These are phyloP conservation scores for Drosophila mauritiana DNA, from an alignment of 1,140 invertebrate genomes.

Conservation along the genomic window DNA sequence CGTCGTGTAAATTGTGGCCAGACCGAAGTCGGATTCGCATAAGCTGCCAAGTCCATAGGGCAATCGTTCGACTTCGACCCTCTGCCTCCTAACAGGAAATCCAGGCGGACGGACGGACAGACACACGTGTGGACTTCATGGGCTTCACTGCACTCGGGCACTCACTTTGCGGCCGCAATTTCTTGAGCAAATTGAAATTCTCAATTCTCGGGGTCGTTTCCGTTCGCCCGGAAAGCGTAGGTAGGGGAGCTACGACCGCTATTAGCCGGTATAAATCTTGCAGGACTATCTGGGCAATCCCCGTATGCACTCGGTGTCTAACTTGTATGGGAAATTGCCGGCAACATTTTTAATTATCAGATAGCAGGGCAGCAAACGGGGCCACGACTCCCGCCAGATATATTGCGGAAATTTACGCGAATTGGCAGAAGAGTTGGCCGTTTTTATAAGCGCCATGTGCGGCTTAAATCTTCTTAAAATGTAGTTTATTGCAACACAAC, in stretches of 20 bases:
- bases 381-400: constrained; percentile 21
- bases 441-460: not conserved
- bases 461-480: not conserved
- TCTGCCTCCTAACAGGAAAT: constrained; percentile 41
- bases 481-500: not conserved
- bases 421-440: constrained; percentile 4
- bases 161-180: constrained; percentile 44
- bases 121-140: constrained; percentile 22
- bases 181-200: constrained; percentile 65
- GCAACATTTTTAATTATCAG: constrained; percentile 77
- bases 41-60: constrained; percentile 36
- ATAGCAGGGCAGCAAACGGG: not conserved
- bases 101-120: not conserved
- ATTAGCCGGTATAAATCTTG: constrained; percentile 53
- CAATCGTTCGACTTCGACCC: constrained; percentile 38
- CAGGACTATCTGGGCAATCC: constrained; percentile 5
- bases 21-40: constrained; percentile 33
- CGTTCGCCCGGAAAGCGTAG: not conserved
- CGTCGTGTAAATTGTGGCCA: constrained; percentile 47
- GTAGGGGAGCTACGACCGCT: not conserved
- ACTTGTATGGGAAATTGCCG: constrained; percentile 47
- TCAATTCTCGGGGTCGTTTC: constrained; percentile 45
- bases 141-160: constrained; percentile 1
- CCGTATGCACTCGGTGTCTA: constrained; percentile 10
- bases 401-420: constrained; percentile 49